Percentiles rank a stretch among this genome's conserved stretches.
These are phyloP conservation scores for Pristiophorus japonicus DNA, from an alignment of 2,113 vertebrate genomes.

Conservation along the genomic window DNA sequence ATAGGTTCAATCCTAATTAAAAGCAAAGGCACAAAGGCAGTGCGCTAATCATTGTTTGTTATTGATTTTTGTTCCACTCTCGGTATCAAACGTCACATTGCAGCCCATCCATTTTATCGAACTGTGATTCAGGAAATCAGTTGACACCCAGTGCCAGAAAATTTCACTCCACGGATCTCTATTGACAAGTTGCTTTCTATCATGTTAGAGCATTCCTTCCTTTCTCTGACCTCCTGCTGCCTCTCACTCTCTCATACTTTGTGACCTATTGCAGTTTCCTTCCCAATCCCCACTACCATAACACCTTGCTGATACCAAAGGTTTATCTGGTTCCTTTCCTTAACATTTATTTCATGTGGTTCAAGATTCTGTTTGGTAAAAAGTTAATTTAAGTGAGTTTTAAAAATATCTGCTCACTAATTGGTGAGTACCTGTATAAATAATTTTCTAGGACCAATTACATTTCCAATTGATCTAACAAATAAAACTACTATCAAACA, in stretches of 20 bases:
- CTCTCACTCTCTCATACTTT: neutral
- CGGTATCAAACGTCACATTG: neutral
- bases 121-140: neutral
- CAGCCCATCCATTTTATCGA: neutral
- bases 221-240: neutral
- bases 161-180: neutral
- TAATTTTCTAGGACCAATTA: neutral
- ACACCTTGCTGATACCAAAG: neutral
- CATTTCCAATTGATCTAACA: neutral
- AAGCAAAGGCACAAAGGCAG: neutral
- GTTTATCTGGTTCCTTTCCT: neutral
- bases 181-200: neutral
- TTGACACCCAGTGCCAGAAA: neutral
- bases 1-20: neutral
- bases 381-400: neutral
- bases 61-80: neutral
- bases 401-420: neutral
- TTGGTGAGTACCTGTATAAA: neutral
- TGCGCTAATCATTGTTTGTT: neutral
- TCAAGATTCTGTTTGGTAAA: neutral
- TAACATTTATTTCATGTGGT: neutral
- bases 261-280: neutral
- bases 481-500: neutral
- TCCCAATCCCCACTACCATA: neutral
- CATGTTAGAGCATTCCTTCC: neutral